These are phyloP conservation scores for Drosophila nebulosa DNA, from an alignment of 1,140 invertebrate genomes.

Conservation along the genomic window DNA sequence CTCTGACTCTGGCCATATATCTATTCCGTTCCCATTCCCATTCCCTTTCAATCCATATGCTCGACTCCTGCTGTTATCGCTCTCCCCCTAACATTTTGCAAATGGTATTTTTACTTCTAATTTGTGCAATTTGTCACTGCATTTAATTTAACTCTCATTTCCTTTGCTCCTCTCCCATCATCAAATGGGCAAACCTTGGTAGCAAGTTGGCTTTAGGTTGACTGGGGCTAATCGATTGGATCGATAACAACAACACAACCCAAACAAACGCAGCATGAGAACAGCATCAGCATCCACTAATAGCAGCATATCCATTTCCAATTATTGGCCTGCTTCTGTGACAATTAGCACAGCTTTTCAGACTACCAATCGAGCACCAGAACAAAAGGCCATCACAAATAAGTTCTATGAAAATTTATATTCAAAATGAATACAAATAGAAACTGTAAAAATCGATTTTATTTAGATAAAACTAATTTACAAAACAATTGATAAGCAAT, in stretches of 20 bases:
- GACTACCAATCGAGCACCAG: background rate
- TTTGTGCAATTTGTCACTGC: constrained; percentile 68
- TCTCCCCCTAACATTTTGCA: background rate
- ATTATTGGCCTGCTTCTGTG: background rate
- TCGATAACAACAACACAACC: background rate
- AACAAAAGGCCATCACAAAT: background rate
- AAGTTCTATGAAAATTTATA: background rate
- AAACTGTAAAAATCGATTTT: background rate
- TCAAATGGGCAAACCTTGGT: background rate
- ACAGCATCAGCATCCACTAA: background rate
- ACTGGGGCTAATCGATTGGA: background rate
- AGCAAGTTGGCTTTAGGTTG: background rate
- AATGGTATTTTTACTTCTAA: constrained; percentile 43
- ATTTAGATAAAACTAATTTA: background rate
- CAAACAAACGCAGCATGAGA: background rate
- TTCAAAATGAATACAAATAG: background rate
- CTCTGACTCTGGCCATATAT: background rate
- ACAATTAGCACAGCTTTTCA: background rate
- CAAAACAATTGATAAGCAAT: no score
- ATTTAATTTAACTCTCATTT: constrained; percentile 61
- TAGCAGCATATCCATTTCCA: background rate
- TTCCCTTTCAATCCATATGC: background rate
- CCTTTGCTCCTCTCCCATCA: no score
- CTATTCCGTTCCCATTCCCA: no score
- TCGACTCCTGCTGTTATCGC: background rate